phyloP scores from a whole-genome alignment of 2,797 vertebrate species.

The Rhinophrynus dorsalis region DNA sequence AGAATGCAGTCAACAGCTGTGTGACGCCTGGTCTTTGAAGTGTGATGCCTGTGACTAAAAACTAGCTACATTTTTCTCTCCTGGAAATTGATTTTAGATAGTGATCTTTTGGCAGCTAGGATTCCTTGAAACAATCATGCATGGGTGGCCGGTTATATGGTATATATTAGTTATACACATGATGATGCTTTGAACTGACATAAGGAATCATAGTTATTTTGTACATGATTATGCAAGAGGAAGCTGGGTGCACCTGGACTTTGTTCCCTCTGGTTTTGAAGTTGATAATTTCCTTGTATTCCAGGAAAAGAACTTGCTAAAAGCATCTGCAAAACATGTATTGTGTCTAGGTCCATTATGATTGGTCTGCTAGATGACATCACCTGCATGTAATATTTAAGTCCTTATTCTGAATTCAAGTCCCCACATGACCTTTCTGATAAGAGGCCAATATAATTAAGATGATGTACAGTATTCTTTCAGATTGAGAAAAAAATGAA shows the following conservation, averaged over 20 bases:
- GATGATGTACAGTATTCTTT: slow-evolving; percentile 64
- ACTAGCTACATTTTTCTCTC: slow-evolving; percentile 10
- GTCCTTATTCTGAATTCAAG: slow-evolving; percentile 24
- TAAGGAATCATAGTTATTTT: slow-evolving; percentile 2
- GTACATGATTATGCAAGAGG: slow-evolving; percentile 4
- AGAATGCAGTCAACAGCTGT: neutral
- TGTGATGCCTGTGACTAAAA: slow-evolving; percentile 12
- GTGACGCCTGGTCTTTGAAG: neutral
- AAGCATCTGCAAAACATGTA: neutral
- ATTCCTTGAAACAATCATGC: slow-evolving; percentile 4
- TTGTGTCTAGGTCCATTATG: neutral
- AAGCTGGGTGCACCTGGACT: slow-evolving; percentile 8
- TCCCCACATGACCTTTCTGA: slow-evolving; percentile 35
- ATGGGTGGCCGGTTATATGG: slow-evolving; percentile 26
- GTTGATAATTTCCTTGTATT: neutral
- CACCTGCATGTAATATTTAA: slow-evolving; percentile 14
- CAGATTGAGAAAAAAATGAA: slow-evolving; percentile 69
- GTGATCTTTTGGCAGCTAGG: slow-evolving; percentile 4
- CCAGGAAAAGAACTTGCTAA: neutral
- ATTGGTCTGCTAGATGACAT: slow-evolving; percentile 4
- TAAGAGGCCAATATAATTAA: slow-evolving; percentile 76
- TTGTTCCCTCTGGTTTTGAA: neutral
- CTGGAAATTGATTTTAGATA: slow-evolving; percentile 11
- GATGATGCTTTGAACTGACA: slow-evolving; percentile 38
- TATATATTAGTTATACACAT: slow-evolving; percentile 30